phyloP scores from a whole-genome alignment of 2,797 vertebrate species.

The Liasis olivaceus region DNA sequence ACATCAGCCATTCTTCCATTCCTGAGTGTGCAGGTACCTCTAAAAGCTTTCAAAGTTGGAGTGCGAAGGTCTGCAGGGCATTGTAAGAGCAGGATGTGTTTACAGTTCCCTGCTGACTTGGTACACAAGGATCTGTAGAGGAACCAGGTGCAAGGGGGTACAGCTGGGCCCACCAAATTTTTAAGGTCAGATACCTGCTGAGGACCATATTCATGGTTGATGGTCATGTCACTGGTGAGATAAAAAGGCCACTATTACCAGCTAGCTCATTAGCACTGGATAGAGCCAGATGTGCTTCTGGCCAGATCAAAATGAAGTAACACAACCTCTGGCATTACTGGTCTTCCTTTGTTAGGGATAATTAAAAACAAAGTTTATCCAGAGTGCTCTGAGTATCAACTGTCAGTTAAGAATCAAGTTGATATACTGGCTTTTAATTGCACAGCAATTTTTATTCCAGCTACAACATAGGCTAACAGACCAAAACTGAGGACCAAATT shows the following conservation, averaged over 20 bases:
- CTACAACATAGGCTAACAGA: neutral
- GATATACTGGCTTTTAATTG: neutral
- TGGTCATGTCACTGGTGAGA: neutral
- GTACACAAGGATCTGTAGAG: neutral
- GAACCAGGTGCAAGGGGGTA: neutral
- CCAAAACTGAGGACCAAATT: neutral
- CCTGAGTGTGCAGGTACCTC: neutral
- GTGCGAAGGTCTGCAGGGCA: neutral
- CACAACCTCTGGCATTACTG: neutral
- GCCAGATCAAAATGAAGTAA: neutral
- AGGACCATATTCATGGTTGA: neutral
- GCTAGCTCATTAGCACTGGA: neutral
- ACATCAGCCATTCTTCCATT: neutral
- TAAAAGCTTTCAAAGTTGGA: neutral
- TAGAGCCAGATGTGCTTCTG: neutral
- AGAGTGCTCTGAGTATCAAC: neutral
- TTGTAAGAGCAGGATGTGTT: neutral
- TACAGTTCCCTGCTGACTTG: neutral
- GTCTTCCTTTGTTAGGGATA: neutral
- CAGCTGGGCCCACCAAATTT: neutral
- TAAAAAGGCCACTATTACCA: neutral
- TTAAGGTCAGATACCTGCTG: neutral
- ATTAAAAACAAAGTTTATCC: neutral
- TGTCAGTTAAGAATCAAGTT: neutral
- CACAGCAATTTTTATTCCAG: neutral